Percentiles rank a stretch among this genome's conserved stretches.
Evolutionary conservation across 2,888 invertebrate species (phyloP).

Genomic region (Crematogaster levior): DNA sequence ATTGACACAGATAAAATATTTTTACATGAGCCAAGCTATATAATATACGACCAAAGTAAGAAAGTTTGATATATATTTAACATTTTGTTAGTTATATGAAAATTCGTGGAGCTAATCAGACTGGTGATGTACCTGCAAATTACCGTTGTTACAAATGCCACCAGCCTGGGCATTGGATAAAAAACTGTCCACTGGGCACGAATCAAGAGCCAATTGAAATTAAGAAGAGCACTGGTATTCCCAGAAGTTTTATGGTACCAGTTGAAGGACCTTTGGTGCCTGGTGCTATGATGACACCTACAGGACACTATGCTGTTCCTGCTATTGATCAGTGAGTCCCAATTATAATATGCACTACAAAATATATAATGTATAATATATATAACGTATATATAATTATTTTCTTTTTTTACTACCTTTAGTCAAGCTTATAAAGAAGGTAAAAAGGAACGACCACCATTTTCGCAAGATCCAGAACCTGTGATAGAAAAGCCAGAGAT

Average conservation of each 20-base stretch:
- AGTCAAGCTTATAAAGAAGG: conserved; percentile 93
- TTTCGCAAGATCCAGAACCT: conserved; percentile 87
- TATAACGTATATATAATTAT: conserved; percentile 41
- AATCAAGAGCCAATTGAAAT: conserved; percentile 91
- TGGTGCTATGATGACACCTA: conserved; percentile 96
- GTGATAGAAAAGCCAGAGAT: conserved; percentile 89
- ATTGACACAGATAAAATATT: background rate
- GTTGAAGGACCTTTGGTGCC: conserved; percentile 96
- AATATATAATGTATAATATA: conserved; percentile 29
- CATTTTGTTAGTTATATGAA: conserved; percentile 91
- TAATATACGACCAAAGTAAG: background rate
- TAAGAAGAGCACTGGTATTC: conserved; percentile 98
- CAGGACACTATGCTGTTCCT: conserved; percentile 95
- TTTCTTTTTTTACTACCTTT: conserved; percentile 28
- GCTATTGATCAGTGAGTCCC: conserved; percentile 93
- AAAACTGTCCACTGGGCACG: conserved; percentile 94
- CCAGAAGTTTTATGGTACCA: conserved; percentile 97
- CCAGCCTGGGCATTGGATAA: conserved; percentile 98
- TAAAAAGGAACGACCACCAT: conserved; percentile 90
- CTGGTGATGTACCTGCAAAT: conserved; percentile 95
- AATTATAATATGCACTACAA: conserved; percentile 15
- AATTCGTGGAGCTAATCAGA: conserved; percentile 94
- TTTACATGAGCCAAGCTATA: background rate
- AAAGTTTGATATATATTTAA: conserved; percentile 1
- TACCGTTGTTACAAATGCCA: conserved; percentile 98